phyloP scores from a whole-genome alignment of 2,113 vertebrate genomes.

The Orientallactaga bullata region DNA sequence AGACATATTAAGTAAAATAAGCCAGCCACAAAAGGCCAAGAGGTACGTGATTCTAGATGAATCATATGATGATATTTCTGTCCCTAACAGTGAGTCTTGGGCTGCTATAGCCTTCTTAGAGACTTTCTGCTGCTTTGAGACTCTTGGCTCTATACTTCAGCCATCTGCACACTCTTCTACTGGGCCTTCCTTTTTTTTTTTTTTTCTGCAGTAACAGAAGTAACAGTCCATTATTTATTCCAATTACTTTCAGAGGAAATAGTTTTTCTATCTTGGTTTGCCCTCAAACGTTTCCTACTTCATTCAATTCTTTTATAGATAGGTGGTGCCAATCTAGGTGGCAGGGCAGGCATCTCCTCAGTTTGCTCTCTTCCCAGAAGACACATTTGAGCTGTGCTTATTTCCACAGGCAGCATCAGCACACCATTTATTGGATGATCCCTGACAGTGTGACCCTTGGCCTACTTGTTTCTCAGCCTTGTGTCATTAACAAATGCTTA shows the following conservation, averaged over 20 bases:
- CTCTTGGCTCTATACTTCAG: not conserved
- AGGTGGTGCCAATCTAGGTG: not conserved
- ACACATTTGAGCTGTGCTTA: not conserved
- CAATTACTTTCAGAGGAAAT: not conserved
- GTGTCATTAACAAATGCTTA: not conserved
- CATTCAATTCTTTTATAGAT: not conserved
- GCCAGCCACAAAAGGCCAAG: not conserved
- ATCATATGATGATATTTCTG: not conserved
- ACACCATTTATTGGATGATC: not conserved
- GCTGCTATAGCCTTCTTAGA: not conserved
- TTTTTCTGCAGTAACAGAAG: too few species aligned
- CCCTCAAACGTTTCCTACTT: not conserved
- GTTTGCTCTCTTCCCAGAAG: not conserved
- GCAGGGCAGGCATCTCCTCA: not conserved
- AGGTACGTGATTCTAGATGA: fast-evolving
- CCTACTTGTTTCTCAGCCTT: not conserved
- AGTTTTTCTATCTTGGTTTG: not conserved
- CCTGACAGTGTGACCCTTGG: not conserved
- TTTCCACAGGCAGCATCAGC: not conserved
- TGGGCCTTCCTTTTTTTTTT: not conserved
- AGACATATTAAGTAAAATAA: not conserved
- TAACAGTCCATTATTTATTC: not conserved
- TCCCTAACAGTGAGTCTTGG: not conserved
- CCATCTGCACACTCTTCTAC: not conserved
- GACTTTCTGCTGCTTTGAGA: not conserved